phyloP scores from a whole-genome alignment of 2,113 vertebrate genomes.

The Tricholaema leucomelas region DNA sequence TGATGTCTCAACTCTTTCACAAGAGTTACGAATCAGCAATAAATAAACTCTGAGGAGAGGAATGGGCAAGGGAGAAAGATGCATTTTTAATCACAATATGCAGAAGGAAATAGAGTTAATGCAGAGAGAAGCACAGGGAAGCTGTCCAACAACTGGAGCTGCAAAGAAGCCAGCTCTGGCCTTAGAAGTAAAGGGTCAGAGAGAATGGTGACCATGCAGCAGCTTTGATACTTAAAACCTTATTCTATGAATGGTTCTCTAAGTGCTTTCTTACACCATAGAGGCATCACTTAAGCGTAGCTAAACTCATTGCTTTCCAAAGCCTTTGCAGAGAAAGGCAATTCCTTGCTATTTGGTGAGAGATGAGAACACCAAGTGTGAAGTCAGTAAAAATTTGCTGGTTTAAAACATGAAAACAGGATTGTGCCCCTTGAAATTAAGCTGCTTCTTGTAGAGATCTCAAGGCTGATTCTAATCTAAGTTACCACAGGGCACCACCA shows the following conservation, averaged over 20 bases:
- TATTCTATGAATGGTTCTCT: neutral
- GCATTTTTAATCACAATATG: neutral
- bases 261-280: neutral
- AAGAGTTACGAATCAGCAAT: neutral
- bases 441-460: neutral
- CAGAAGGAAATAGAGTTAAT: neutral
- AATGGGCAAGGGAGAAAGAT: neutral
- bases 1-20: neutral
- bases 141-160: neutral
- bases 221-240: neutral
- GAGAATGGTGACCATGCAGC: neutral
- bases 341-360: neutral
- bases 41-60: neutral
- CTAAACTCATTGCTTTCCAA: neutral
- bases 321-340: neutral
- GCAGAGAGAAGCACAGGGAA: neutral
- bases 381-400: neutral
- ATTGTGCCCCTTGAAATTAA: neutral
- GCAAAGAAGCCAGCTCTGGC: neutral
- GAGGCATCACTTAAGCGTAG: neutral
- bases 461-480: neutral
- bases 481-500: neutral
- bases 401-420: neutral
- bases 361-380: neutral
- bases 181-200: neutral